Evolutionary conservation across 2,888 invertebrate genomes (phyloP).

Genomic region (Idaea straminata): DNA sequence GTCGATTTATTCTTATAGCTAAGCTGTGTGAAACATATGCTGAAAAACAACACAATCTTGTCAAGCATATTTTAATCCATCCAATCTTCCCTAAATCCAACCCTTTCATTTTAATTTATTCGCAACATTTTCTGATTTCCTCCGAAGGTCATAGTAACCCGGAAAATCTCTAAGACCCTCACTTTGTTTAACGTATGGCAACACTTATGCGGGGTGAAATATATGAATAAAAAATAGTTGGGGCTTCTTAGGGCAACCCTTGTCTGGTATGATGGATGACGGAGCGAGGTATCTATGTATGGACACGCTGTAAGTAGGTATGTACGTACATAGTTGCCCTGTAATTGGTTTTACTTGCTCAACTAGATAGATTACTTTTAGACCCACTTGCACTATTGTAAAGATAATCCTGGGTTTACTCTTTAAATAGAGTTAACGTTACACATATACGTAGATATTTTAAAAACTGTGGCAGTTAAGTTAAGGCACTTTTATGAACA

Average conservation of each 20-base stretch:
- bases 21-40: neutral
- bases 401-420: neutral
- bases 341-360: neutral
- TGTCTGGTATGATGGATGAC: neutral
- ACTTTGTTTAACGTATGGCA: constrained; percentile 31
- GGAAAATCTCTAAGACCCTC: constrained; percentile 7
- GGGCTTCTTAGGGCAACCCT: neutral
- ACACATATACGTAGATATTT: no score
- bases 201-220: constrained; percentile 30
- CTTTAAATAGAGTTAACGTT: neutral
- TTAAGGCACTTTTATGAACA: no score
- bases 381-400: neutral
- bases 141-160: neutral
- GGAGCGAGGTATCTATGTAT: neutral
- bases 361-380: neutral
- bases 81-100: neutral
- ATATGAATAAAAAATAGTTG: constrained; percentile 37
- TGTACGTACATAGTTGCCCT: neutral
- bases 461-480: no score
- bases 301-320: neutral
- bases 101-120: constrained; percentile 1
- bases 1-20: neutral
- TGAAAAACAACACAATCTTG: neutral
- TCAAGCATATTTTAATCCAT: neutral
- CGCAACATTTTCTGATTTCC: neutral